Conservation (phyloP, 2,797 vertebrate genomes). For the Bovichtus diacanthus region DNA sequence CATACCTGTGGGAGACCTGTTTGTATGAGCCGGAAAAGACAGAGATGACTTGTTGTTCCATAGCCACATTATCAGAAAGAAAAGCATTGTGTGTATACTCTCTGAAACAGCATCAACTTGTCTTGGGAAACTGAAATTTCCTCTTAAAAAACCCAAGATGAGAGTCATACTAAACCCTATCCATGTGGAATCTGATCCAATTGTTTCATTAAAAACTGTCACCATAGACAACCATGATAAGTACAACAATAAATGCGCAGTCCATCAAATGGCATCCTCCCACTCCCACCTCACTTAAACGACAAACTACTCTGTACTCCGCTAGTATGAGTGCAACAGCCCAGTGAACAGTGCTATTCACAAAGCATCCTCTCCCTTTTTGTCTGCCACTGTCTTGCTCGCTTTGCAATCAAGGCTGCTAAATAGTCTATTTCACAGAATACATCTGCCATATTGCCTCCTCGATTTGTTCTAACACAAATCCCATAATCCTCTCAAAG, state of each 20-base stretch:
- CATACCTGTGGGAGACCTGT: not conserved
- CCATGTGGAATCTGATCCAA: not conserved
- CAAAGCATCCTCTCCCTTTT: conserved; percentile 38
- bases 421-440: conserved; percentile 65
- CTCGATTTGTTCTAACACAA: conserved; percentile 73
- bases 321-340: not conserved
- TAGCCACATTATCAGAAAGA: too few species aligned
- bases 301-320: conserved; percentile 21
- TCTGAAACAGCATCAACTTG: not conserved
- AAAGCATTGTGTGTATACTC: too few species aligned
- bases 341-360: not conserved
- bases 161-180: not conserved
- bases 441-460: conserved; percentile 69
- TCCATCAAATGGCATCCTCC: conserved; percentile 16
- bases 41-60: conserved; percentile 34
- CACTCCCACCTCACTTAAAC: not conserved
- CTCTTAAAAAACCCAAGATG: not conserved
- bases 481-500: conserved; percentile 81
- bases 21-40: not conserved
- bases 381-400: conserved; percentile 30
- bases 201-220: not conserved
- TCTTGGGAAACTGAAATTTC: not conserved
- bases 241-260: conserved; percentile 3
- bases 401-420: conserved; percentile 43
- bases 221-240: not conserved